Evolutionary conservation across 2,888 invertebrate genomes (phyloP).

Genomic region (Acleris literana): DNA sequence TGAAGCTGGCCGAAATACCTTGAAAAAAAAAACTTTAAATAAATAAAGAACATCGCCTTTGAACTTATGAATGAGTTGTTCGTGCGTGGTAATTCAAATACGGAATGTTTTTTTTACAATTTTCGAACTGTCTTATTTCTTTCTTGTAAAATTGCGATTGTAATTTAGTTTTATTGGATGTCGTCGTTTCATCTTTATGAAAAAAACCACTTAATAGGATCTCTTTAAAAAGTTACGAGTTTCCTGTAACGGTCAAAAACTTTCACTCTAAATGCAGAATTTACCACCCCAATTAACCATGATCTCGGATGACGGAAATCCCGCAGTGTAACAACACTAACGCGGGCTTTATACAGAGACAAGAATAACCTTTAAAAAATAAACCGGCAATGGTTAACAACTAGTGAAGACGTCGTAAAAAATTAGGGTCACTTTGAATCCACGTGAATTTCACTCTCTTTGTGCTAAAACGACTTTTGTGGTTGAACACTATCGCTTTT

Average conservation of each 20-base stretch:
- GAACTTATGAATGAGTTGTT: too few relatives aligned
- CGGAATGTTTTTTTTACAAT: neutral
- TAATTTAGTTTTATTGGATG: too few relatives aligned
- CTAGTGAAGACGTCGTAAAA: slow-evolving; percentile 9
- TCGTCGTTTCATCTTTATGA: too few relatives aligned
- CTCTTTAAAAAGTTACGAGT: slow-evolving; percentile 1
- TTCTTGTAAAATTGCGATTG: too few relatives aligned
- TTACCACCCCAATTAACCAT: slow-evolving; percentile 12
- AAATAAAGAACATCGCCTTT: too few relatives aligned
- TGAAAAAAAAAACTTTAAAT: neutral
- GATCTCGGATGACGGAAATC: neutral
- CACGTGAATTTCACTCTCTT: slow-evolving; percentile 32
- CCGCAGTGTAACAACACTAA: neutral
- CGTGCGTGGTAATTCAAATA: neutral
- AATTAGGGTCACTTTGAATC: slow-evolving; percentile 20
- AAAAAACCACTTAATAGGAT: too few relatives aligned
- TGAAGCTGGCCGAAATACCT: slow-evolving; percentile 2
- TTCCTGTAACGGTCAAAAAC: slow-evolving; percentile 15
- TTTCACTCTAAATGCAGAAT: slow-evolving; percentile 21
- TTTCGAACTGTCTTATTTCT: too few relatives aligned
- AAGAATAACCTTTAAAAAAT: slow-evolving; percentile 10
- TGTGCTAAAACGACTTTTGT: slow-evolving; percentile 17
- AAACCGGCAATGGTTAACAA: slow-evolving; percentile 16
- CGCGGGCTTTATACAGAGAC: slow-evolving; percentile 2
- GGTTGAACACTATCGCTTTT: slow-evolving; percentile 28